phyloP scores from a whole-genome alignment of 2,797 vertebrate genomes.

The Epinephelus coioides region DNA sequence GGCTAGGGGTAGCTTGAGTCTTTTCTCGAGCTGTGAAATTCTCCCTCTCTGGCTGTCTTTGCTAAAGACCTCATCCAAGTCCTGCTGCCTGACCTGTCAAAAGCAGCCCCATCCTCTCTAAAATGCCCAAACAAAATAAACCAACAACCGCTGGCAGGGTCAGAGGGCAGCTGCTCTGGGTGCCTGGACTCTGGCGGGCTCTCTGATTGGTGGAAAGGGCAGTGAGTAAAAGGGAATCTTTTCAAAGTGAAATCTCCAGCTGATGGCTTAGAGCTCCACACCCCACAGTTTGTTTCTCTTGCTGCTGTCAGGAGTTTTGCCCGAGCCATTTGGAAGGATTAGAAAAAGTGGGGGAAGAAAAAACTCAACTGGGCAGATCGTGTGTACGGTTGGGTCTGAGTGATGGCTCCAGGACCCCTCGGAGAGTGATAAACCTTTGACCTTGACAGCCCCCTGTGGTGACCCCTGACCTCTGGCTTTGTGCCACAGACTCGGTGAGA shows the following conservation, averaged over 20 bases:
- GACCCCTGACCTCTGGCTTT: conserved; percentile 84
- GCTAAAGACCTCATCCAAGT: conserved; percentile 83
- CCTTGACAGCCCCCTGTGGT: conserved; percentile 82
- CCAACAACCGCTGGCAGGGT: conserved; percentile 82
- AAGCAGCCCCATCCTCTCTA: conserved; percentile 76
- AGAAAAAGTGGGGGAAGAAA: conserved; percentile 79
- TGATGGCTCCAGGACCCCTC: conserved; percentile 83
- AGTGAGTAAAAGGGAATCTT: conserved; percentile 83
- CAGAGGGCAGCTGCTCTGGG: conserved; percentile 83
- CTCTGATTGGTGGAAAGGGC: conserved; percentile 84
- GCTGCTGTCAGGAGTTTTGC: conserved; percentile 85
- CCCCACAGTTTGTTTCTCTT: conserved; percentile 84
- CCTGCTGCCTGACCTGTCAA: conserved; percentile 85
- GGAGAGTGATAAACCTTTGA: conserved; percentile 86
- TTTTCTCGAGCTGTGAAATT: conserved; percentile 73
- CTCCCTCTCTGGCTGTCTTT: conserved; percentile 76
- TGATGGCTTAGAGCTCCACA: conserved; percentile 86
- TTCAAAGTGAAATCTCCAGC: conserved; percentile 89
- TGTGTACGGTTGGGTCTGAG: conserved; percentile 80
- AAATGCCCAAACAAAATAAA: conserved; percentile 84
- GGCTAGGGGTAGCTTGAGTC: conserved; percentile 59
- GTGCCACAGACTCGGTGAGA: conserved; percentile 76
- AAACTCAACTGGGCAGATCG: conserved; percentile 69
- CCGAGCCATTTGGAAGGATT: conserved; percentile 89
- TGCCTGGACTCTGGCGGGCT: conserved; percentile 79